Base-by-base conservation (phyloP, 2,888 invertebrate species). In the Synanthedon formicaeformis region DNA sequence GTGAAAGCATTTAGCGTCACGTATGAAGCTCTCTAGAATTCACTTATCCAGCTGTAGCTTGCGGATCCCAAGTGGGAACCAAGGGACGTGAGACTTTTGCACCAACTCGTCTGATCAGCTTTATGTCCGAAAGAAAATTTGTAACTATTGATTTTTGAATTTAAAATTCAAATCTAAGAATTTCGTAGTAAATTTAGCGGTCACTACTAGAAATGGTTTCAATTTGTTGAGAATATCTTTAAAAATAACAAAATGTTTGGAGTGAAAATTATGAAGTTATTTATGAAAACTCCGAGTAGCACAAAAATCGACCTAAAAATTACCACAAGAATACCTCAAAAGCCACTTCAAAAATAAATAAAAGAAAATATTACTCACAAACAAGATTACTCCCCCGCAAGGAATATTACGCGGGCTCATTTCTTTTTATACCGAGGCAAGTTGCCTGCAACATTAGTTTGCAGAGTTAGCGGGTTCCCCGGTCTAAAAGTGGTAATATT, bases 401-500 rank as follows among this genome's bases (percentile, higher is more conserved):
- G 61, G 71, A 67, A 71, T 71, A 71, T 71, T 68, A 71, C 67
- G 62, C 53, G 58, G 58, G 59, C 62, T 65, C 69, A 64, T 76
- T 77, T 70, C 72, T 75, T 75, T 77, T 76, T 71, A 74, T 69
- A 69, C 65, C 59, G 57, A 64, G 65, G 67, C 64, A 67, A 71
- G 71, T 72, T 70, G 67, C 67, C 58, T 67, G 75, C 73, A 74
- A 75, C 75, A 78, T 79, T 78, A 78, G 78, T 73, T 76, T 66
- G 71, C 71, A 56, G 70, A 72, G 72, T 76, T 73, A 75, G 74
- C 75, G 65, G 66, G 64, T 52, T 66, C 63, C 67, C 71, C 71
- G 63, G 60, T 60, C 70, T 68, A 72, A 74, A 78, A 78, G 69
- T 73, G 73, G 78, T 75, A 78, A 81, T 81, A 81, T 81, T 80